These are phyloP conservation scores for Erythrolamprus reginae DNA, from an alignment of 2,113 vertebrate species.

Conservation along the genomic window DNA sequence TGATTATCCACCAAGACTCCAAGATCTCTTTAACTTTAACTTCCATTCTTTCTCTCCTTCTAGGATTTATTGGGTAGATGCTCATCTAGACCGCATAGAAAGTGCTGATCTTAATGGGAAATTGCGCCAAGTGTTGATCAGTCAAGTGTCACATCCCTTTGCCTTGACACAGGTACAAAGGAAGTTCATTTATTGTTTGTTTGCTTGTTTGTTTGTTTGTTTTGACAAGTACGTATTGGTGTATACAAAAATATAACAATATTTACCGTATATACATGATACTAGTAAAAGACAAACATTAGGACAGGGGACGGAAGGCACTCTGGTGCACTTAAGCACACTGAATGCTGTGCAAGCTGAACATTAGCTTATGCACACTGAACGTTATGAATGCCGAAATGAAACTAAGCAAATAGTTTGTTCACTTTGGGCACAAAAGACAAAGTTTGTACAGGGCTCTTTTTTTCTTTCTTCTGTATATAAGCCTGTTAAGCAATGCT, in stretches of 20 bases:
- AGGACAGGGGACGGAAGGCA: no score
- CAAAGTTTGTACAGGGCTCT: neutral
- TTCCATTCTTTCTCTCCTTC: conserved; percentile 26
- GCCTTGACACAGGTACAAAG: conserved; percentile 90
- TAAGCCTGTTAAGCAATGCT: neutral
- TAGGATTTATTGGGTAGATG: conserved; percentile 98
- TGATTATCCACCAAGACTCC: no score
- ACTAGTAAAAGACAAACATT: no score
- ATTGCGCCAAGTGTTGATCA: conserved; percentile 88
- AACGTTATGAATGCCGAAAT: conserved; percentile 2
- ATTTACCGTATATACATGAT: no score
- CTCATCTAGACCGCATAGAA: conserved; percentile 94
- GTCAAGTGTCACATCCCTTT: conserved; percentile 92
- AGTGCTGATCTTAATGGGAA: conserved; percentile 93
- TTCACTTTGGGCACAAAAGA: neutral
- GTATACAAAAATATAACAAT: no score
- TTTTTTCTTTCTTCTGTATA: neutral
- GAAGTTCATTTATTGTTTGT: no score
- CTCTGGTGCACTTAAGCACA: no score
- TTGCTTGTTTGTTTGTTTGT: no score
- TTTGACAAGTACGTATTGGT: no score
- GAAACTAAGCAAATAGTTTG: neutral
- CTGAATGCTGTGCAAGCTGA: no score
- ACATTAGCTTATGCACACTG: no score
- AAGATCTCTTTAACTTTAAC: no score